These are phyloP conservation scores for Darevskia mixta DNA, from an alignment of 2,797 vertebrate species.

Conservation along the genomic window DNA sequence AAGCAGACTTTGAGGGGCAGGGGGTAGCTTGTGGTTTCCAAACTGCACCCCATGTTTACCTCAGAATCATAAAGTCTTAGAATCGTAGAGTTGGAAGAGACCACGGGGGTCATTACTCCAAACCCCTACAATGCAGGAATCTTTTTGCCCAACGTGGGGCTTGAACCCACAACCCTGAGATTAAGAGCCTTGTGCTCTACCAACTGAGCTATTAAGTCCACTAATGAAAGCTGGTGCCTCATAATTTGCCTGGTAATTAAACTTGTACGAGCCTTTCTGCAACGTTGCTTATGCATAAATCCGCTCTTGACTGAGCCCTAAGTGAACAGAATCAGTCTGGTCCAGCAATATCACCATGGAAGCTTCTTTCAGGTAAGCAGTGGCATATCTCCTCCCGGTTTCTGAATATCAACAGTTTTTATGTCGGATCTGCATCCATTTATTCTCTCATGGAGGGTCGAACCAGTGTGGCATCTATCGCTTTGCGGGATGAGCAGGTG, in stretches of 20 bases:
- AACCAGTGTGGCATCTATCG: background rate
- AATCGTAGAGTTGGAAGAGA: too few species aligned
- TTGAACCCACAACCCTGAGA: too few species aligned
- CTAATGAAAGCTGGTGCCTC: background rate
- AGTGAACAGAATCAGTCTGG: background rate
- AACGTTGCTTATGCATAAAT: background rate
- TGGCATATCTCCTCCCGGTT: background rate
- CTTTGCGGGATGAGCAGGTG: background rate
- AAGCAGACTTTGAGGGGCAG: background rate
- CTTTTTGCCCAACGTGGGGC: too few species aligned
- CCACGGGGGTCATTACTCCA: too few species aligned
- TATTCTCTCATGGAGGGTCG: background rate
- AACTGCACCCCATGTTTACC: too few species aligned
- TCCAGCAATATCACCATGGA: background rate
- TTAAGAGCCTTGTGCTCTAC: too few species aligned
- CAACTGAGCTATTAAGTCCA: too few species aligned
- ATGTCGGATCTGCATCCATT: background rate
- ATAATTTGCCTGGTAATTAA: background rate
- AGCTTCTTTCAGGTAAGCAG: too few species aligned
- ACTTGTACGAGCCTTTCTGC: background rate
- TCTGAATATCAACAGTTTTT: background rate
- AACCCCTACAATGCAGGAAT: too few species aligned
- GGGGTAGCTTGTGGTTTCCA: background rate
- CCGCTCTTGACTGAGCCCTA: background rate
- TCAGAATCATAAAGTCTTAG: too few species aligned